Evolutionary conservation across 2,888 invertebrate species (phyloP).

Genomic region (Nomada goodeniana): DNA sequence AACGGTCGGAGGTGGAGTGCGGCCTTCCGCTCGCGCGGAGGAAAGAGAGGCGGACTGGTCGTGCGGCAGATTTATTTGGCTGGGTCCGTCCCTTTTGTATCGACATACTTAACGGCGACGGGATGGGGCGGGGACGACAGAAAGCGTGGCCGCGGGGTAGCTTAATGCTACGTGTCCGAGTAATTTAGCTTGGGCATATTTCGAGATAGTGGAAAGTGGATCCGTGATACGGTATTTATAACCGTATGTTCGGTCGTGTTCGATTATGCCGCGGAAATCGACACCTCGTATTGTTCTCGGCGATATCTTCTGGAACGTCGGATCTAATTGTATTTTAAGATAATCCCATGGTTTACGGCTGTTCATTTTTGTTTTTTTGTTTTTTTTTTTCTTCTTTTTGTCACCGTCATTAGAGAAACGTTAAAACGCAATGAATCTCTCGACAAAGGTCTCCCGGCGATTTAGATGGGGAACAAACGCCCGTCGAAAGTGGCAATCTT

Average conservation of each 20-base stretch:
- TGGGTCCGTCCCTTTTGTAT: conserved; percentile 51
- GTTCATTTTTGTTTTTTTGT: not conserved
- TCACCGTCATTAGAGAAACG: not conserved
- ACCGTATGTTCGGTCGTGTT: not conserved
- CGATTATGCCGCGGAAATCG: conserved; percentile 10
- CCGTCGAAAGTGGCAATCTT: conserved; percentile 20
- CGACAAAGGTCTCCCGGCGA: conserved; percentile 21
- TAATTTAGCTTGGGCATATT: conserved; percentile 51
- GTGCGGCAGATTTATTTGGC: conserved; percentile 52
- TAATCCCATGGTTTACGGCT: not conserved
- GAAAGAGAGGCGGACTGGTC: conserved; percentile 31
- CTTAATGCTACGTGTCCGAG: conserved; percentile 39
- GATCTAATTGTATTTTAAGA: not conserved
- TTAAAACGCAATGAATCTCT: no score
- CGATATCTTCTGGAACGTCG: not conserved
- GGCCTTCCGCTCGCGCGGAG: conserved; percentile 4
- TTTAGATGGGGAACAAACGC: conserved; percentile 5
- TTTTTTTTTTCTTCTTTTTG: not conserved
- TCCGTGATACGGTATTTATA: conserved; percentile 11
- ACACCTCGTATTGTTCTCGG: not conserved
- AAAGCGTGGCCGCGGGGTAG: conserved; percentile 1
- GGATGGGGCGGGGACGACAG: not conserved
- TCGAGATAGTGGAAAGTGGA: conserved; percentile 31
- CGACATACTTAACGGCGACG: conserved; percentile 46
- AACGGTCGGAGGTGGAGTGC: conserved; percentile 14